A percentile compares a stretch with the other conserved stretches of the same genome.
Conservation (phyloP, 1,140 invertebrate species). For the Planococcus citri region DNA sequence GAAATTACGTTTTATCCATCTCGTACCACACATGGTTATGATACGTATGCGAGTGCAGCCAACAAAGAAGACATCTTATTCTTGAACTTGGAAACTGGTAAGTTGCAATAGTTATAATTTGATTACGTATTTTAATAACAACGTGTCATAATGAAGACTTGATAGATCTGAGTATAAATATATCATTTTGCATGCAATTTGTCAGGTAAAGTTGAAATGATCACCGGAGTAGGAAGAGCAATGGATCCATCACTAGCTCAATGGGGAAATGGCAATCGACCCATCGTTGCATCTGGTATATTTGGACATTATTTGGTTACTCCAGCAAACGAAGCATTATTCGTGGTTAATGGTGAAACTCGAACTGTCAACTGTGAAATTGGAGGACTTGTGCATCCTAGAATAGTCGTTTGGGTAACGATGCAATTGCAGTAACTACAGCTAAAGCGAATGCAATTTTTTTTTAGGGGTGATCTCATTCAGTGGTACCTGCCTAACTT, state of each 20-base stretch:
- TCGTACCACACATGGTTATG: conserved; percentile 58
- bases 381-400: conserved; percentile 50
- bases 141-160: no score
- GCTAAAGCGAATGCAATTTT: background rate
- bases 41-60: conserved; percentile 57
- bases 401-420: conserved; percentile 52
- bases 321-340: conserved; percentile 55
- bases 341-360: conserved; percentile 59
- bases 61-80: conserved; percentile 65
- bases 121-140: background rate
- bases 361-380: conserved; percentile 67
- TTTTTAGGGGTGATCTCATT: background rate
- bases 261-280: conserved; percentile 54
- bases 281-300: conserved; percentile 51
- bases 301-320: conserved; percentile 66
- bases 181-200: conserved; percentile 15
- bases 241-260: conserved; percentile 42
- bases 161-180: no score
- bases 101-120: conserved; percentile 17
- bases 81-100: conserved; percentile 57
- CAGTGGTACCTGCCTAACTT: background rate
- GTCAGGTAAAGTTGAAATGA: conserved; percentile 61
- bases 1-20: conserved; percentile 67
- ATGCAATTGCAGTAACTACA: conserved; percentile 29
- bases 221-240: conserved; percentile 56